Base-by-base conservation (phyloP, 2,113 vertebrate species). In the Chauna torquata region DNA sequence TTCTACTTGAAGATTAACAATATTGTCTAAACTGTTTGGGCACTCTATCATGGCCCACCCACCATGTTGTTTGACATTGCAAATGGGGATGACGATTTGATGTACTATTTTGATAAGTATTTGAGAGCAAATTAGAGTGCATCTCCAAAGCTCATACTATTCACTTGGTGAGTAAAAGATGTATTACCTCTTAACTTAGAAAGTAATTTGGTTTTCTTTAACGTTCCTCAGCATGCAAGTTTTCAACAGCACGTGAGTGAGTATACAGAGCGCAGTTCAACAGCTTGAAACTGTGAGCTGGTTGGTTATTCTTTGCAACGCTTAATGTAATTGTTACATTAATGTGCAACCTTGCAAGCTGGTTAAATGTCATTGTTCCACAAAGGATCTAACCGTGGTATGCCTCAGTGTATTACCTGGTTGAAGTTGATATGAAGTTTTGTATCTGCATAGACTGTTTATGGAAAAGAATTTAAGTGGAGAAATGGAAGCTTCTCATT, bases 41-140 rank as follows among this genome's bases (percentile, higher is more conserved):
- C 3, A 6, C 32, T 40, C 40, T 91, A 61, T 90, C 59, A 17
- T 76, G 62, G 42, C 80, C 84, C 82, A 75, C 80, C 84, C 82
- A 75, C 50, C 19, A 38, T 62, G 3, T 96, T 92, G 65, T 90
- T 83, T 72, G 82, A 82, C 92, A 95, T 62, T 86, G 57, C 86
- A 96, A 96, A 68, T 86, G 68, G 18, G 23, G 58, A 86, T 90
- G 77, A 28, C 24, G 65, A 6, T 91, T 97, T 97, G 81, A 32
- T 95, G 96, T 95, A 50, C 68, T 86, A 8, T 87, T 83, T 97
- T 97, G 72, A 68, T 93, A 96, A 82, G 88, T 84, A 59, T 90
- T 79, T 50, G 85, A 85, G 61, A 95, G 65, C 65, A 82, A 85
- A 82, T 77, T 52, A 45, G 36, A 59, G 36, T 54, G 42, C 11